Base-by-base conservation (phyloP, 2,888 invertebrate species). In the Plebejus argus region DNA sequence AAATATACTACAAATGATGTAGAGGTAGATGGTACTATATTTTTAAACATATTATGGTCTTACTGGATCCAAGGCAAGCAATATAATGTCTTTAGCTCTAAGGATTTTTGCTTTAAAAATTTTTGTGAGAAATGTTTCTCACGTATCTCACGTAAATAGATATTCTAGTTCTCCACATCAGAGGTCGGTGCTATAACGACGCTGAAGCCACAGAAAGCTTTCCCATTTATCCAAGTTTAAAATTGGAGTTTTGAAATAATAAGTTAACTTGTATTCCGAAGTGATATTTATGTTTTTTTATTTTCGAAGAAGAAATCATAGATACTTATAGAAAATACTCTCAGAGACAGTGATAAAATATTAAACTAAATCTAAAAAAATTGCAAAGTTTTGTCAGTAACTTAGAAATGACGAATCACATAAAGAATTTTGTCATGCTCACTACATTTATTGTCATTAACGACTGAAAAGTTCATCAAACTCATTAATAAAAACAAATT, bases 191-290 rank as follows among this genome's bases (percentile, higher is more conserved):
- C 28, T 28, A 66, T 66, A 66, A 15, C 66, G 66, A 66, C 1
- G 4, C 66, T 12, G 66, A 66, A 66, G 66, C 66, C 66, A 28
- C 28, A 15, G 20, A 66, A 66, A 66, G 28, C 66, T 28, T 5
- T 66, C 15, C 66, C 28, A 66, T 66, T 28, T 66, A 66, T 66
- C 66, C 66, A 28, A 66, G 66, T 66, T 66, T 66, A 12, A 66
- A 8, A 66, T 66, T 66, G 66, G 28, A 66, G 28, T 66, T 66
- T 28, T 66, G 12, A 66, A 28, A 66, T 28, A 15, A 15, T 66
- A 66, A 28, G 66, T 28, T 66, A 66, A 28, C 28, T 28, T 1
- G 23, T 23, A 23, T 28, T 61, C 61, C 10, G 20, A 20, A 58
- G 58, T 20, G 20, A 10, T 20, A 0, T 0, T 58, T 23, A 20